Conservation (phyloP, 1,140 invertebrate species). For the Diachasmimorpha longicaudata region DNA sequence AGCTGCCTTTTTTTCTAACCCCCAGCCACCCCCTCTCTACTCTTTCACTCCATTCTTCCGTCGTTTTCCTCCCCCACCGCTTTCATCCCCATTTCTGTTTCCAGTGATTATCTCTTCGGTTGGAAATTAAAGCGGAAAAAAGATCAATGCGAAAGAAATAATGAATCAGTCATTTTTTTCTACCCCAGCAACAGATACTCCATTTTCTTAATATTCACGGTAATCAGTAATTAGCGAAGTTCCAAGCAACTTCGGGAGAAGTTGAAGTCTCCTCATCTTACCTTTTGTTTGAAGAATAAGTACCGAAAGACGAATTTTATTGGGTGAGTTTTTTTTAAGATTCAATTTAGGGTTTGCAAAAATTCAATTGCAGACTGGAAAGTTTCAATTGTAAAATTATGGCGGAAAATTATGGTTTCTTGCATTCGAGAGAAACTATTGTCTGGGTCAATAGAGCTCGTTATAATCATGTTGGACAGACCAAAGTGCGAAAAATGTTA, state of each 20-base stretch:
- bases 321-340: too few relatives aligned
- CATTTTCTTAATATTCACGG: neutral
- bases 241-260: neutral
- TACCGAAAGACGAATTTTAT: too few relatives aligned
- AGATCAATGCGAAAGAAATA: neutral
- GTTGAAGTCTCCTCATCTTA: neutral
- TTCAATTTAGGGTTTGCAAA: too few relatives aligned
- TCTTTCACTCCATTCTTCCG: neutral
- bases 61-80: neutral
- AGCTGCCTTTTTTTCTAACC: neutral
- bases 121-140: neutral
- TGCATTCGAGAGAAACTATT: too few relatives aligned
- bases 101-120: neutral
- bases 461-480: too few relatives aligned
- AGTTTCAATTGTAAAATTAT: too few relatives aligned
- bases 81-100: neutral
- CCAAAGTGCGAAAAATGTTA: too few relatives aligned
- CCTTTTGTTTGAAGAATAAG: too few relatives aligned
- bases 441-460: too few relatives aligned
- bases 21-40: neutral
- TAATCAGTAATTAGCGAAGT: neutral
- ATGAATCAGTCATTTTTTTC: neutral
- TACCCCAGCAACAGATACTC: neutral
- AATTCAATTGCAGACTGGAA: too few relatives aligned
- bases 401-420: too few relatives aligned